phyloP scores from a whole-genome alignment of 1,140 invertebrate species.

The Triops cancriformis region DNA sequence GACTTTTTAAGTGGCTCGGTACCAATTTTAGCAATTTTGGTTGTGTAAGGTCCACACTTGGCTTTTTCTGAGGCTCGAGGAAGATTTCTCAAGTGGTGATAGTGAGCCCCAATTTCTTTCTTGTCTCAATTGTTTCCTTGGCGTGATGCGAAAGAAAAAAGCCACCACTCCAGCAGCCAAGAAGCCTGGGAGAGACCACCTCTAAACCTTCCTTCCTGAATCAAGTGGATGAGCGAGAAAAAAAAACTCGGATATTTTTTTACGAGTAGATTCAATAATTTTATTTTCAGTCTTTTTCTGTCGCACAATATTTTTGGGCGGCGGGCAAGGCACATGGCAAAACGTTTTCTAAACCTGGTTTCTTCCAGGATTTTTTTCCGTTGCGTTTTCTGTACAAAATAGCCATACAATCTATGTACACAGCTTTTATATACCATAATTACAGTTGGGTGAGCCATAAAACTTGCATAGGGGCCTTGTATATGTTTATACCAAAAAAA shows the following conservation, averaged over 20 bases:
- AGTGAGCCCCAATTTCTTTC: background rate
- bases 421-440: slow-evolving; percentile 14
- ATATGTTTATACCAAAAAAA: background rate
- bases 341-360: background rate
- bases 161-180: background rate
- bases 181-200: background rate
- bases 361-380: background rate
- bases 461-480: slow-evolving; percentile 8
- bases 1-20: background rate
- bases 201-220: background rate
- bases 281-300: slow-evolving; percentile 9
- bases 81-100: background rate
- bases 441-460: slow-evolving; percentile 13
- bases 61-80: background rate
- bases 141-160: background rate
- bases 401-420: slow-evolving; percentile 14
- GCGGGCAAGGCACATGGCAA: slow-evolving; percentile 11
- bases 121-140: slow-evolving; percentile 5
- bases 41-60: background rate
- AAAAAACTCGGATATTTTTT: background rate
- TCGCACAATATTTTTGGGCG: slow-evolving; percentile 7
- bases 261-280: background rate
- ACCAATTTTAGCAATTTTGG: slow-evolving; percentile 3
- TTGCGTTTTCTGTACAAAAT: slow-evolving; percentile 10
- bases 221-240: background rate